Conservation (phyloP, 2,888 invertebrate species). For the Argyresthia goedartella region DNA sequence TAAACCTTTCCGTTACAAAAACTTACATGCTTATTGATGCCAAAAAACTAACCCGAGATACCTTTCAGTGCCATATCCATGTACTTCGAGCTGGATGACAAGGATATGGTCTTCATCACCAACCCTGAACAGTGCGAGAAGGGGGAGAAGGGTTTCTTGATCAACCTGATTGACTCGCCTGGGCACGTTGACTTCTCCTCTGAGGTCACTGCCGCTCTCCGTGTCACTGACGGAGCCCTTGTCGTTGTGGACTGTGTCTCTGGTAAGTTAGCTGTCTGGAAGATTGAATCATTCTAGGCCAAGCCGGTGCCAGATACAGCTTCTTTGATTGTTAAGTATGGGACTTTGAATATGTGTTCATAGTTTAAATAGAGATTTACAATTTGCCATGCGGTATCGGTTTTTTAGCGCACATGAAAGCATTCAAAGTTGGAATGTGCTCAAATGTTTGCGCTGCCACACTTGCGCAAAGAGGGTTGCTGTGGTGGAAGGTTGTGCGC, state of each 20-base stretch:
- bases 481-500: too few species aligned
- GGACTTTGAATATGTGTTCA: too few species aligned
- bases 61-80: constrained; percentile 94
- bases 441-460: too few species aligned
- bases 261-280: constrained; percentile 71
- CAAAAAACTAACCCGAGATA: constrained; percentile 2
- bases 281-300: background rate
- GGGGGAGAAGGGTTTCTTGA: constrained; percentile 95
- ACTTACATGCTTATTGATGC: background rate
- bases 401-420: too few species aligned
- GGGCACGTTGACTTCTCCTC: constrained; percentile 99
- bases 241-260: constrained; percentile 99
- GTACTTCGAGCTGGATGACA: constrained; percentile 97
- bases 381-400: too few species aligned
- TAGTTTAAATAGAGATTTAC: background rate
- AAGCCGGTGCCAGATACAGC: too few species aligned
- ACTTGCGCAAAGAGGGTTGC: too few species aligned
- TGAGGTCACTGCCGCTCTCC: constrained; percentile 99
- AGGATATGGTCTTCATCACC: constrained; percentile 95
- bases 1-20: constrained; percentile 6
- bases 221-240: constrained; percentile 99
- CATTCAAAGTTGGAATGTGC: too few species aligned
- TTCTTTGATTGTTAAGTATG: too few species aligned
- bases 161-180: constrained; percentile 99
- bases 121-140: constrained; percentile 92